Evolutionary conservation across 1,140 invertebrate species (phyloP).

Genomic region (Atta texana): DNA sequence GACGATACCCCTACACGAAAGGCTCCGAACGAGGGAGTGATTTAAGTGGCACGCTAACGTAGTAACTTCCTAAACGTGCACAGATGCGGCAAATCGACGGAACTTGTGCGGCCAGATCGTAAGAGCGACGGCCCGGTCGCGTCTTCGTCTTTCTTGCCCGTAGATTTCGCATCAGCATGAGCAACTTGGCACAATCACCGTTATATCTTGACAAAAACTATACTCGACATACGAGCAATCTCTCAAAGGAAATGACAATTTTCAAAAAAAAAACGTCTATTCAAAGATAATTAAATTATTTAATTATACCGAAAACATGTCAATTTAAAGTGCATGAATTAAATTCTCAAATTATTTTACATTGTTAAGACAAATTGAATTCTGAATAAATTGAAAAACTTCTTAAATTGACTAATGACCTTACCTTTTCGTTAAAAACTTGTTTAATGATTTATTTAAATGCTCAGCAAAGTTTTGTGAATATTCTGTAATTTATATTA

Average conservation of each 20-base stretch:
- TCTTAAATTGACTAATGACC: not conserved
- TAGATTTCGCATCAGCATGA: slow-evolving; percentile 30
- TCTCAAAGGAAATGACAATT: not conserved
- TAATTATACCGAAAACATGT: not conserved
- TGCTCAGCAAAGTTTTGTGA: not conserved
- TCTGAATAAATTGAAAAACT: not conserved
- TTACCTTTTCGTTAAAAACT: not conserved
- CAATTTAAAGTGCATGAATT: not conserved
- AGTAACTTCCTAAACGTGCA: slow-evolving; percentile 82
- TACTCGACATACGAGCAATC: not conserved
- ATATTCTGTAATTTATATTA: not conserved
- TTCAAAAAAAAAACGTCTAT: not conserved
- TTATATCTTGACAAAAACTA: not conserved
- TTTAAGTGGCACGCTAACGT: slow-evolving; percentile 83
- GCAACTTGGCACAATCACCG: not conserved
- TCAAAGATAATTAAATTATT: not conserved
- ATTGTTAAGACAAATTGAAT: not conserved
- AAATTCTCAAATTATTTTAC: not conserved
- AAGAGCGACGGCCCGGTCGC: slow-evolving; percentile 65
- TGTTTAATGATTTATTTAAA: not conserved
- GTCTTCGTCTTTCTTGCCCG: slow-evolving; percentile 62
- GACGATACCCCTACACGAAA: slow-evolving; percentile 37
- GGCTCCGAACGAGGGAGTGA: slow-evolving; percentile 77
- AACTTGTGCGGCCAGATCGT: slow-evolving; percentile 82
- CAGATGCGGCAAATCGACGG: slow-evolving; percentile 86